These are phyloP conservation scores for Laupala kohalensis DNA, from an alignment of 1,140 invertebrate species.

Conservation along the genomic window DNA sequence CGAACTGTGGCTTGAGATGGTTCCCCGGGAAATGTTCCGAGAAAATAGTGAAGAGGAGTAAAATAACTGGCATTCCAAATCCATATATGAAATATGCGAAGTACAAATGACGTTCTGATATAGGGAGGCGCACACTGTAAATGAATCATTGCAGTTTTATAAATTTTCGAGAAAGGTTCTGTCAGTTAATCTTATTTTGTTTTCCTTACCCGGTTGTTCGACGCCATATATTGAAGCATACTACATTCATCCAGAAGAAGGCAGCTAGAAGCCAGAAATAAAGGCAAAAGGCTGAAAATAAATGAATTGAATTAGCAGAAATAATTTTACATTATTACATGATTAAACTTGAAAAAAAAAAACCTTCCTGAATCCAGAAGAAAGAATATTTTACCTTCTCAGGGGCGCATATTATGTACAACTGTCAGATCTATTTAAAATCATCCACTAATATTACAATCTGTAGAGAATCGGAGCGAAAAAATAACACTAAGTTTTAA, in stretches of 20 bases:
- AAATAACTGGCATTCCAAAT: slow-evolving; percentile 38
- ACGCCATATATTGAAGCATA: slow-evolving; percentile 48
- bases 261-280: slow-evolving; percentile 47
- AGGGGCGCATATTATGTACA: too few species aligned
- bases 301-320: neutral
- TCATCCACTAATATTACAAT: too few species aligned
- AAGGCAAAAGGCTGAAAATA: slow-evolving; percentile 36
- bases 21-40: slow-evolving; percentile 34
- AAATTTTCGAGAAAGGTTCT: too few species aligned
- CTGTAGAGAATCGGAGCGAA: too few species aligned
- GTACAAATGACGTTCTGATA: slow-evolving; percentile 31
- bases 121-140: slow-evolving; percentile 2
- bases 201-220: neutral
- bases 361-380: too few species aligned
- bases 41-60: slow-evolving; percentile 33
- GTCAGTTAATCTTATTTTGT: too few species aligned
- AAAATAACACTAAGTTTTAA: too few species aligned
- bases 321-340: too few species aligned
- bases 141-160: neutral
- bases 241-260: slow-evolving; percentile 53
- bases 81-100: slow-evolving; percentile 38
- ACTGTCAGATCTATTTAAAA: too few species aligned
- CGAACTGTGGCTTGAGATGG: slow-evolving; percentile 42
- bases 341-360: too few species aligned
- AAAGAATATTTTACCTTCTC: too few species aligned